These are phyloP conservation scores for Chamaetylas fuelleborni DNA, from an alignment of 2,113 vertebrate genomes.

Conservation along the genomic window DNA sequence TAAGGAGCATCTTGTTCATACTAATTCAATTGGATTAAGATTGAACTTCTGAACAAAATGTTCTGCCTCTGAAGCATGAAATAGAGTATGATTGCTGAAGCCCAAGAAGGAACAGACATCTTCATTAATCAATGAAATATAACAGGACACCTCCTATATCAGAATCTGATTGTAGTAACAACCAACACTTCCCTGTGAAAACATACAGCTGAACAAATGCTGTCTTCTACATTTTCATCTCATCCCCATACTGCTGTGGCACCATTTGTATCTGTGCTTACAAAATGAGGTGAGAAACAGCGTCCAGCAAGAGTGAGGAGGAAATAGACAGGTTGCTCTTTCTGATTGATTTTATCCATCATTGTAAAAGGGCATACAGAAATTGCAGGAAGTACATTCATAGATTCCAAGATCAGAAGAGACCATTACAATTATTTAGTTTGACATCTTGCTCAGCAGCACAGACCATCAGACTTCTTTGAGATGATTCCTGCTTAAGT, in stretches of 20 bases:
- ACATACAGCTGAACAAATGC: neutral
- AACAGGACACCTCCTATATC: neutral
- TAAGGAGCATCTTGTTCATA: neutral
- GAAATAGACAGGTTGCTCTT: neutral
- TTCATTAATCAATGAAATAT: neutral
- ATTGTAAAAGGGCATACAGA: neutral
- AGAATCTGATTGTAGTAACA: neutral
- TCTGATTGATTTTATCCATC: neutral
- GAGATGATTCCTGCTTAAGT: neutral
- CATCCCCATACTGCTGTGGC: neutral
- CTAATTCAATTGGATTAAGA: slow-evolving; percentile 26
- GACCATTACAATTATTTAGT: neutral
- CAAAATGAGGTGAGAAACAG: neutral
- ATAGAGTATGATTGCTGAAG: neutral
- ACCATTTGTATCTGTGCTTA: neutral
- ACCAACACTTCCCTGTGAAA: neutral
- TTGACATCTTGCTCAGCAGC: neutral
- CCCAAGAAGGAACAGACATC: neutral
- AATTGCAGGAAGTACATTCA: neutral
- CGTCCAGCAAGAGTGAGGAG: neutral
- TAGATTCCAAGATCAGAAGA: neutral
- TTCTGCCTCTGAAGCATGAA: slow-evolving; percentile 2
- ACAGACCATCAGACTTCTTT: neutral
- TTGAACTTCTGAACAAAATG: slow-evolving; percentile 15
- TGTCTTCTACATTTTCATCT: neutral